Conservation (phyloP, 2,113 vertebrate species). For the Rattus norvegicus region GRCr8 NC_086023.1:125898001-125898500, state of each 20-base stretch:
- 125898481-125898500: no score
- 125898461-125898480: not conserved
- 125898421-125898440: fast-evolving
- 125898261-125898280: constrained; percentile 43
- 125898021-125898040: not conserved
- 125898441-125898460: not conserved
- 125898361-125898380: fast-evolving
- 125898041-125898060: constrained; percentile 1
- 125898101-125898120: not conserved
- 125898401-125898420: fast-evolving
- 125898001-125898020: not conserved
- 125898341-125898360: no score
- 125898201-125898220: constrained; percentile 74
- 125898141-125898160: not conserved
- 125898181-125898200: constrained; percentile 1
- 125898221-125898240: constrained; percentile 52
- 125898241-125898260: constrained; percentile 58
- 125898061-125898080: constrained; percentile 40
- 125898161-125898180: not conserved
- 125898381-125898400: fast-evolving
- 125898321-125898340: not conserved
- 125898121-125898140: not conserved
- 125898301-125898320: not conserved
- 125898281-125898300: not conserved
- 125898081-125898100: constrained; percentile 48